phyloP scores from a whole-genome alignment of 2,888 invertebrate species.

The Odontocerum albicorne region DNA sequence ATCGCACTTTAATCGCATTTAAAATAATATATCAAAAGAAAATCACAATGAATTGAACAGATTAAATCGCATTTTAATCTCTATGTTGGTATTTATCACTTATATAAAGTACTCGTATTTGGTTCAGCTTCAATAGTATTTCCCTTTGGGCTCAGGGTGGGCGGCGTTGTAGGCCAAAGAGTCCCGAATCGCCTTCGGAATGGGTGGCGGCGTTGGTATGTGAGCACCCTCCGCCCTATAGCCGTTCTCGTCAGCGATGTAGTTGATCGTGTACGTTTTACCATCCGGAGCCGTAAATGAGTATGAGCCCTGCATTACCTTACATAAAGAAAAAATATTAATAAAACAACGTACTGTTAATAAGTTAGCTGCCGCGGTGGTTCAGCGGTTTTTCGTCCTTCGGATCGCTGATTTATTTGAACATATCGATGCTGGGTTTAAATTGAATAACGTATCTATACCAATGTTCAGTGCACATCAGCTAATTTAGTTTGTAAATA shows the following conservation, averaged over 20 bases:
- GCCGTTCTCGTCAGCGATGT: constrained; percentile 54
- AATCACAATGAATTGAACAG: background rate
- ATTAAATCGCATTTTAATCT: constrained; percentile 1
- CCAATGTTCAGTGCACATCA: too few species aligned
- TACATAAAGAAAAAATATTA: background rate
- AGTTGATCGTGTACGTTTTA: constrained; percentile 55
- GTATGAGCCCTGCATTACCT: constrained; percentile 60
- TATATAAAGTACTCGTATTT: background rate
- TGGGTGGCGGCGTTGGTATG: constrained; percentile 50
- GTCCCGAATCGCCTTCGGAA: constrained; percentile 38
- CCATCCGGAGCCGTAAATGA: constrained; percentile 63
- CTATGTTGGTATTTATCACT: background rate
- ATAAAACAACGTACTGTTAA: background rate
- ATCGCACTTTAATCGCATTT: too few species aligned
- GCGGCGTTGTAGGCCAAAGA: constrained; percentile 37
- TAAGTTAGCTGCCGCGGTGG: too few species aligned
- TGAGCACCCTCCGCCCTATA: constrained; percentile 53
- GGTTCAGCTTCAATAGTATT: constrained; percentile 22
- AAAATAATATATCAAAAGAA: constrained; percentile 4
- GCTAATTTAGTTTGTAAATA: too few species aligned
- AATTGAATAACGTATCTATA: too few species aligned
- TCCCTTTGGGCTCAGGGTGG: constrained; percentile 31
- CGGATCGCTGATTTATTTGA: too few species aligned
- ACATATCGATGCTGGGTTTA: too few species aligned
- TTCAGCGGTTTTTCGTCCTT: too few species aligned